Conservation (phyloP, 2,113 vertebrate genomes). For the Enhydra lutris region DNA sequence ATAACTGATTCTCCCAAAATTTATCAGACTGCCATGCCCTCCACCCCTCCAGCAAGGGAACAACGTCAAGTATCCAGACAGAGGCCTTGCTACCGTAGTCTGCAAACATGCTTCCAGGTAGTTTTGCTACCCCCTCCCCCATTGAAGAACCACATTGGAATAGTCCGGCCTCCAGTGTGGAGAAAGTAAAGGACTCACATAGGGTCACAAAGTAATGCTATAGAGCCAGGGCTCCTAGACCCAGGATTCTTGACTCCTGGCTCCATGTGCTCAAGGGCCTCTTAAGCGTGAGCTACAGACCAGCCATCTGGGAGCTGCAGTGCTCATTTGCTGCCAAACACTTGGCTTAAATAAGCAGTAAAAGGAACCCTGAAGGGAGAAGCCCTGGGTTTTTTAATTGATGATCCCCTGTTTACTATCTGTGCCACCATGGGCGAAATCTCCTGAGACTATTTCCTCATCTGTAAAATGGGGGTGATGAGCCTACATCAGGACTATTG, state of each 20-base stretch:
- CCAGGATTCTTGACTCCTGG: neutral
- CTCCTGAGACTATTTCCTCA: neutral
- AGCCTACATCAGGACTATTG: neutral
- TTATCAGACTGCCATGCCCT: neutral
- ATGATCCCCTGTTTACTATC: neutral
- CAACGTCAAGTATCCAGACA: neutral
- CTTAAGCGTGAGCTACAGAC: neutral
- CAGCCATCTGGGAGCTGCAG: neutral
- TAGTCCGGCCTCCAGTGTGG: neutral
- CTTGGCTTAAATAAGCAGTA: neutral
- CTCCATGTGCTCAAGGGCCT: neutral
- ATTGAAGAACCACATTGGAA: neutral
- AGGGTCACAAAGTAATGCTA: neutral
- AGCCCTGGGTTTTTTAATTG: neutral
- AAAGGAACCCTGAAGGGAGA: neutral
- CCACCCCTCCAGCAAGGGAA: neutral
- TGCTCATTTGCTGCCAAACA: neutral
- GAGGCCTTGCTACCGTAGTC: neutral
- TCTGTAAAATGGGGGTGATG: conserved; percentile 2
- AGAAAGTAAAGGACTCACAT: neutral
- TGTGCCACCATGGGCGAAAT: neutral
- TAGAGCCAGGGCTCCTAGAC: neutral
- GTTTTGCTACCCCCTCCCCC: neutral
- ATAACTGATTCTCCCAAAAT: neutral
- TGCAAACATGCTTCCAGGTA: neutral